phyloP scores from a whole-genome alignment of 2,113 vertebrate genomes.

The Leptobrachium ailaonicum region DNA sequence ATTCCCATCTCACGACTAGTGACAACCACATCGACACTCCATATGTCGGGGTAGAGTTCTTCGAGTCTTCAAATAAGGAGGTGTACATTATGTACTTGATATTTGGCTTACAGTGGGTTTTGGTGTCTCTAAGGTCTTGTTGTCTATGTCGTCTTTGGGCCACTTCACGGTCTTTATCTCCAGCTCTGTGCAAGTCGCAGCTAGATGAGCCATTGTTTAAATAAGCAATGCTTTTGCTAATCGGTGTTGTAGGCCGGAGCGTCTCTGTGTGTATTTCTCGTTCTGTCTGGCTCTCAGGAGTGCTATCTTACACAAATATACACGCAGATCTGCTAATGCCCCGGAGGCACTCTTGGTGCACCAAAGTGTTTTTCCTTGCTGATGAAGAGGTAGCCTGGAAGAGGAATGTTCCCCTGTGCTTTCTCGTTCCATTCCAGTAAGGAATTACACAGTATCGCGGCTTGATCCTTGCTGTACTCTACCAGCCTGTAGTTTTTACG shows the following conservation, averaged over 20 bases:
- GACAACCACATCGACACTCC: no score
- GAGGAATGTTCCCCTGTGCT: conserved; percentile 15
- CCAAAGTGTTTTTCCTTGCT: conserved; percentile 48
- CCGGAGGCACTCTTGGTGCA: conserved; percentile 35
- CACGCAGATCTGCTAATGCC: conserved; percentile 43
- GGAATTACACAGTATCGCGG: conserved; percentile 28
- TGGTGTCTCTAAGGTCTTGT: no score
- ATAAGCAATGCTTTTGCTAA: conserved; percentile 25
- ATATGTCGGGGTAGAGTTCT: no score
- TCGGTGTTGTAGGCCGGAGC: conserved; percentile 30
- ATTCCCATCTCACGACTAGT: no score
- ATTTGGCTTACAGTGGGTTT: no score
- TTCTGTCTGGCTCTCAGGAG: conserved; percentile 44
- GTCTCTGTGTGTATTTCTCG: conserved; percentile 40
- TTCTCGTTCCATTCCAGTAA: conserved; percentile 46
- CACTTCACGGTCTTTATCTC: no score
- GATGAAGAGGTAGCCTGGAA: conserved; percentile 46
- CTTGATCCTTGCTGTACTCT: conserved; percentile 19
- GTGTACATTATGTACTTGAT: no score
- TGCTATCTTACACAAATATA: conserved; percentile 37
- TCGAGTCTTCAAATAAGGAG: no score
- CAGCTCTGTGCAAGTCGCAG: no score
- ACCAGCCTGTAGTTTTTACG: conserved; percentile 21
- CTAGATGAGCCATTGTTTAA: no score
- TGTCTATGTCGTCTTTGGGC: no score